Evolutionary conservation across 2,888 invertebrate species (phyloP).

Genomic region (Heliconius erato): DNA sequence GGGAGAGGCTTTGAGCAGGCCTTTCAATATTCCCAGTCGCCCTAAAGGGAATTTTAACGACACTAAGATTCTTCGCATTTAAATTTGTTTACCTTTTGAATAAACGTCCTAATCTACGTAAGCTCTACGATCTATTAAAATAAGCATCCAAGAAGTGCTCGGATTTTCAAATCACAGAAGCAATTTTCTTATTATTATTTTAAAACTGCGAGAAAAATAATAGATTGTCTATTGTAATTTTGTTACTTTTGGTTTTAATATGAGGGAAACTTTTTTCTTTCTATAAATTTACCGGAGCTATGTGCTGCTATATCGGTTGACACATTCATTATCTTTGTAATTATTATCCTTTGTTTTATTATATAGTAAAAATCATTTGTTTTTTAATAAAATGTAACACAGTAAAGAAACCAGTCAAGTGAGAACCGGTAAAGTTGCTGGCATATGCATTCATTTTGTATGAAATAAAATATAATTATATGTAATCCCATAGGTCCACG

Average conservation of each 20-base stretch:
- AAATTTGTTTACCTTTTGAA: constrained; percentile 27
- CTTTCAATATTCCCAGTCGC: constrained; percentile 65
- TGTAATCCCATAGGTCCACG: no score
- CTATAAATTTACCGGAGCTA: background rate
- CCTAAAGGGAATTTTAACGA: constrained; percentile 64
- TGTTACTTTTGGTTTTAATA: background rate
- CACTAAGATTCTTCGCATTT: constrained; percentile 45
- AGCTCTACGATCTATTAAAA: background rate
- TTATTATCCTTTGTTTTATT: no score
- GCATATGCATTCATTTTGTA: no score
- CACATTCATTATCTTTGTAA: no score
- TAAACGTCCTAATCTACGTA: constrained; percentile 23
- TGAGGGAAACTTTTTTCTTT: background rate
- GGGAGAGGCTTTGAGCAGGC: constrained; percentile 72
- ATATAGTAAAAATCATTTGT: no score
- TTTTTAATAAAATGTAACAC: no score
- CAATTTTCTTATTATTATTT: background rate
- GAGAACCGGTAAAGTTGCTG: no score
- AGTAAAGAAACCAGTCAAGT: no score
- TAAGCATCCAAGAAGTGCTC: background rate
- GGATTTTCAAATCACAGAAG: background rate
- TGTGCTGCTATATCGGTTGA: no score
- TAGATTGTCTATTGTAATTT: no score
- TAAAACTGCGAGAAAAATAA: background rate
- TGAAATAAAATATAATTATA: no score